Evolutionary conservation across 2,113 vertebrate species (phyloP).

Genomic region (Heliornis fulica): DNA sequence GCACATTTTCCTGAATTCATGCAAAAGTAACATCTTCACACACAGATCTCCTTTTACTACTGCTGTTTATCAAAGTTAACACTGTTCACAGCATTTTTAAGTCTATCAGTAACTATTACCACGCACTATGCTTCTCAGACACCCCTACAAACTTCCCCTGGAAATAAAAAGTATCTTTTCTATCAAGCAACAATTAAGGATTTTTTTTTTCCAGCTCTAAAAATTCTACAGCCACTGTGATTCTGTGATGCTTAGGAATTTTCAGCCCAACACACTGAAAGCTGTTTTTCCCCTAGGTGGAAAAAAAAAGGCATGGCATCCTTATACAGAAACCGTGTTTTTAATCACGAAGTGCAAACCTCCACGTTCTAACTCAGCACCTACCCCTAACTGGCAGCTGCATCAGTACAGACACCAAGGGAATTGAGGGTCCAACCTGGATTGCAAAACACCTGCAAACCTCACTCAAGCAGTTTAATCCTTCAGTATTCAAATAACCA

Average conservation of each 20-base stretch:
- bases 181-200: neutral
- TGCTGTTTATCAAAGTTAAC: neutral
- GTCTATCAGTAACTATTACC: neutral
- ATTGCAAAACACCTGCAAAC: rapidly evolving
- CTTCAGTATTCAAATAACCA: neutral
- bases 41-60: neutral
- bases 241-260: neutral
- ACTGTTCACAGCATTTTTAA: neutral
- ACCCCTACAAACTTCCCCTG: neutral
- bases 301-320: neutral
- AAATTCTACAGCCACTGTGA: neutral
- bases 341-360: neutral
- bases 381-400: neutral
- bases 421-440: neutral
- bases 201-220: neutral
- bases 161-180: neutral
- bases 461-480: neutral
- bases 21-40: neutral
- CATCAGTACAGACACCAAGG: neutral
- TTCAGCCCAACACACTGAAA: neutral
- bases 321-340: neutral
- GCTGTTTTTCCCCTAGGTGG: rapidly evolving
- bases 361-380: neutral
- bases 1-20: neutral
- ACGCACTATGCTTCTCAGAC: neutral